Conservation (phyloP, 2,888 invertebrate genomes). For the Caenorhabditis sp. region DNA sequence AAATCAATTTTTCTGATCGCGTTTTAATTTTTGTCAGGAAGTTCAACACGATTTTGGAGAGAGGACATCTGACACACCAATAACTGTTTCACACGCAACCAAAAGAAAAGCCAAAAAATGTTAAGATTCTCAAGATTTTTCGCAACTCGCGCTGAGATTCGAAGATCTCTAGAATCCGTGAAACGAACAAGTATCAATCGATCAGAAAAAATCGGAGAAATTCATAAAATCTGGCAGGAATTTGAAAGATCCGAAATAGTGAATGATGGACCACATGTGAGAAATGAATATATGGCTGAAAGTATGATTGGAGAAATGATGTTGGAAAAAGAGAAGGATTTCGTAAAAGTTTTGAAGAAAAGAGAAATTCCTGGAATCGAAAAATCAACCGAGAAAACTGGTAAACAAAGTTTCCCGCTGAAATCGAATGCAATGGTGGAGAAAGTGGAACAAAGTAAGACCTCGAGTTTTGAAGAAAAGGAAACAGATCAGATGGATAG, state of each 20-base stretch:
- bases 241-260: constrained; percentile 22
- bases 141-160: constrained; percentile 20
- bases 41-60: constrained; percentile 53
- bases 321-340: constrained; percentile 32
- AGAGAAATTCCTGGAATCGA: constrained; percentile 2
- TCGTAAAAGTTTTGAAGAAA: constrained; percentile 26
- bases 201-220: constrained; percentile 30
- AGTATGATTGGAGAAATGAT: constrained; percentile 51
- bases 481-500: constrained; percentile 8
- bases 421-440: neutral
- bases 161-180: constrained; percentile 20
- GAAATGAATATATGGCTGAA: constrained; percentile 31
- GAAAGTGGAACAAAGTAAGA: neutral
- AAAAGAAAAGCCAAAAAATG: constrained; percentile 19
- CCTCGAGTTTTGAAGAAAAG: neutral
- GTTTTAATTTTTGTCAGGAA: constrained; percentile 18
- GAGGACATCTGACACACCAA: constrained; percentile 2
- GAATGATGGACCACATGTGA: neutral
- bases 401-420: neutral
- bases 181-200: constrained; percentile 20
- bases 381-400: neutral
- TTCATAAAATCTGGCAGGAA: constrained; percentile 27
- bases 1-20: too few relatives aligned
- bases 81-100: constrained; percentile 3
- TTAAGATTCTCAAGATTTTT: constrained; percentile 3